Percentiles rank a stretch among this genome's conserved stretches.
Conservation (phyloP, 2,797 vertebrate genomes). For the Novumbra hubbsi region DNA sequence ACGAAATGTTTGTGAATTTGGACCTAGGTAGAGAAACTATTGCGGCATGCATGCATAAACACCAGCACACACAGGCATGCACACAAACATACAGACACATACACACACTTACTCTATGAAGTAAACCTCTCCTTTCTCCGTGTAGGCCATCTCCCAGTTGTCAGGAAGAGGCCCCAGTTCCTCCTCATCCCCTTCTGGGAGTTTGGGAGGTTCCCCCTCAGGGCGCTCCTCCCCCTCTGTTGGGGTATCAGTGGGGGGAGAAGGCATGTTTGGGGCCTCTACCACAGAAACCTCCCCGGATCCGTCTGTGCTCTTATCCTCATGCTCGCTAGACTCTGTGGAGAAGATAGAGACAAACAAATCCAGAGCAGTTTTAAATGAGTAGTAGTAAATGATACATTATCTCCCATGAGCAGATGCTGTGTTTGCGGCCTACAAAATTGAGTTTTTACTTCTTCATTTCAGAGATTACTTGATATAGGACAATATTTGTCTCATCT, state of each 20-base stretch:
- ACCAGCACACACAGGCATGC: conserved; percentile 9
- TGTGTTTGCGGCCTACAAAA: too few relatives aligned
- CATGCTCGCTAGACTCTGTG: conserved; percentile 96
- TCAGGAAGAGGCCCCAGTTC: conserved; percentile 91
- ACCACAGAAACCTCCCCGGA: conserved; percentile 83
- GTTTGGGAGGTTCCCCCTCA: conserved; percentile 69
- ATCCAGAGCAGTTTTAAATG: background rate
- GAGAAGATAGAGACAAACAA: conserved; percentile 14
- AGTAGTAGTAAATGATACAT: too few relatives aligned
- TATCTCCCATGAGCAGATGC: background rate
- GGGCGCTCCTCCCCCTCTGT: conserved; percentile 84
- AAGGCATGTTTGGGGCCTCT: conserved; percentile 80
- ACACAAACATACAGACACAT: background rate
- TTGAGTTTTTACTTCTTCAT: too few relatives aligned
- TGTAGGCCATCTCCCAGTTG: conserved; percentile 99
- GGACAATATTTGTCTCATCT: background rate
- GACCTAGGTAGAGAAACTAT: too few relatives aligned
- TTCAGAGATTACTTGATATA: too few relatives aligned
- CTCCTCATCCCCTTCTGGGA: conserved; percentile 81
- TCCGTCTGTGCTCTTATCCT: conserved; percentile 93
- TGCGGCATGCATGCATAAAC: background rate
- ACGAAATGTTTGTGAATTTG: too few relatives aligned
- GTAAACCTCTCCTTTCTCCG: conserved; percentile 98
- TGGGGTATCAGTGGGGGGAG: conserved; percentile 77
- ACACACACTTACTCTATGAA: conserved; percentile 88